Evolutionary conservation across 2,888 invertebrate genomes (phyloP), one percentile per base, ranked within the genome.

Genomic region (Phasia obesa): DNA sequence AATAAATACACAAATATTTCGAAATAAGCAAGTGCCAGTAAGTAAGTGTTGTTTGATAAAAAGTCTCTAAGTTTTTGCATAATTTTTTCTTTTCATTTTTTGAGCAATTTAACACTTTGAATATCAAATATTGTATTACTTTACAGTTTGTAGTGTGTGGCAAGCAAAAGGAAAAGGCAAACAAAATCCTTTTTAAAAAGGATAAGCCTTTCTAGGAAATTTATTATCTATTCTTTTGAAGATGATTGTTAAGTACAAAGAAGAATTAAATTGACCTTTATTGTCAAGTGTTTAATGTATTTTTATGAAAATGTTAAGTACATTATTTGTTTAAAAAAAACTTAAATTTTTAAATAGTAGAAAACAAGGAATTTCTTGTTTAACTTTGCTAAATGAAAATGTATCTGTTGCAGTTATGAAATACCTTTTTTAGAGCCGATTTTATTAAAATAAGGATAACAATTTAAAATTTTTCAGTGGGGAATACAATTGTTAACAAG

Each of bases 141-240:
- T 67, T 38, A 17, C 7, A 44, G 55, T 31, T 42, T 69, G 27
- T 55, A n/a, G 19, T 42, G 69, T 44, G 42, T n/a, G n/a, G n/a
- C n/a, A n/a, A n/a, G n/a, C 23, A 42, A 67, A 42, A 53, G 23
- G 9, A 55, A 69, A 55, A 69, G 53, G 23, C 55, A 47, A 70
- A 47, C 17, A 38, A 4, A 19, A 35, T 64, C 17, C 23, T 38
- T 23, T 3, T 53, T 19, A 19, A 57, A 57, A 70, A 47, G 57
- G 47, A 57, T 69, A 57, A 69, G 27, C 69, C 55, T 69, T 69
- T 69, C 44, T 55, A 57, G 42, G 27, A 69, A 57, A 57, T 69
- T 69, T 55, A 19, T 57, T 44, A 19, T 69, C 55, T 69, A 55
- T 55, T 69, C 55, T 57, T 69, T 69, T 57, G 70, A 31, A 31